These are phyloP conservation scores for Monopis laevigella DNA, from an alignment of 2,888 invertebrate genomes.

Conservation along the genomic window DNA sequence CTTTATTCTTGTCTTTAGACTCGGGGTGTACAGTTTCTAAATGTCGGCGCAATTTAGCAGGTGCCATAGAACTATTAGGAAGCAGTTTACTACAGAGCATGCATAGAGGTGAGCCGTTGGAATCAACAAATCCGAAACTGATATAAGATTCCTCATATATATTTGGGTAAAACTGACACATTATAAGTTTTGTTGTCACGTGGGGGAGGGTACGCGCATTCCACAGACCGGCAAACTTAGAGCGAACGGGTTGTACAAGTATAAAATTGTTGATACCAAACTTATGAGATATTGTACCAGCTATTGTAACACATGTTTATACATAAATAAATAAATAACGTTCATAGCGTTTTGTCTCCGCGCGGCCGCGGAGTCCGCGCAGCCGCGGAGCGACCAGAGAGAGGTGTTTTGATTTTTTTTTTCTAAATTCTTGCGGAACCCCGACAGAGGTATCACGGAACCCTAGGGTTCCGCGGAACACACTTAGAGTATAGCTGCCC, in stretches of 20 bases:
- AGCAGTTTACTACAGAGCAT: conserved; percentile 17
- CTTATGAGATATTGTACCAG: conserved; percentile 11
- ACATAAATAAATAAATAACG: conserved; percentile 13
- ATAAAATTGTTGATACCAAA: too few relatives aligned
- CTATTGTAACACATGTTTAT: conserved; percentile 8
- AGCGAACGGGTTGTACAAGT: too few relatives aligned
- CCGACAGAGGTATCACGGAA: too few relatives aligned
- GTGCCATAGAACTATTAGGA: too few relatives aligned
- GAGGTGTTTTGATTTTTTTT: too few relatives aligned
- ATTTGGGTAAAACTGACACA: conserved; percentile 20
- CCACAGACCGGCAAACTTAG: too few relatives aligned
- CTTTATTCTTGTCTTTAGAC: conserved; percentile 22
- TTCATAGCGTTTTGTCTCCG: conserved; percentile 19
- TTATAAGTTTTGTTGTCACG: conserved; percentile 21
- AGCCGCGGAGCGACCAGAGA: conserved; percentile 9
- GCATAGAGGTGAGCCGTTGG: too few relatives aligned
- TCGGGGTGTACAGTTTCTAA: conserved; percentile 22
- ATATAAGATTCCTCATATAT: conserved; percentile 5
- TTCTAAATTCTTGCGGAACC: conserved; percentile 15
- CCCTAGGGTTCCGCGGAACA: too few relatives aligned
- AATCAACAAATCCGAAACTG: too few relatives aligned
- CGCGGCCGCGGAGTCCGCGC: conserved; percentile 16
- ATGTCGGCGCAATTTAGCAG: too few relatives aligned
- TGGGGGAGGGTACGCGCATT: too few relatives aligned
- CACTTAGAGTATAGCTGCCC: conserved; percentile 17